phyloP scores from a whole-genome alignment of 2,888 invertebrate species.

The Xanthorhoe spadicearia region DNA sequence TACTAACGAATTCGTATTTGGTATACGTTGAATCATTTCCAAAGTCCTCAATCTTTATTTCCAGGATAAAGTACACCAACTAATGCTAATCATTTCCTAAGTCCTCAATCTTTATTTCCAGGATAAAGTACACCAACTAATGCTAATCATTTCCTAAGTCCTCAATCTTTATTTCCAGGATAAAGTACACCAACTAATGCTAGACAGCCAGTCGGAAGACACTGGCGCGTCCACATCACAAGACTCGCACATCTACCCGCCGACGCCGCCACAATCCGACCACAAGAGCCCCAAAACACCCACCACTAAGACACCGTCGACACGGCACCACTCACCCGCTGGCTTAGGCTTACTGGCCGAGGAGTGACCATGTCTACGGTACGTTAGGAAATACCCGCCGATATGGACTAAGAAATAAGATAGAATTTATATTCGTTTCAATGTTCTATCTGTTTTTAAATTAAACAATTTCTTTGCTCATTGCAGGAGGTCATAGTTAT shows the following conservation, averaged over 20 bases:
- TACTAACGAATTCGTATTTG: too few species aligned
- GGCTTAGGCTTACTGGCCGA: conserved; percentile 48
- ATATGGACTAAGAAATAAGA: conserved; percentile 31
- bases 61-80: conserved; percentile 74
- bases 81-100: conserved; percentile 49
- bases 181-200: conserved; percentile 67
- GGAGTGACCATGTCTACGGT: conserved; percentile 38
- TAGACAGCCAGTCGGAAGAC: conserved; percentile 59
- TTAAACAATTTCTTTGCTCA: neutral
- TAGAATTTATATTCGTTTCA: conserved; percentile 16
- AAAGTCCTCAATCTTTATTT: conserved; percentile 1
- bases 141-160: conserved; percentile 43
- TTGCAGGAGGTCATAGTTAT: neutral
- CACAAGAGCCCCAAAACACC: conserved; percentile 77
- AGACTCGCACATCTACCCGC: conserved; percentile 68
- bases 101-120: conserved; percentile 42
- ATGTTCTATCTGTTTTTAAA: conserved; percentile 10
- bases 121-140: conserved; percentile 72
- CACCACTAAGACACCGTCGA: conserved; percentile 68
- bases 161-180: conserved; percentile 56
- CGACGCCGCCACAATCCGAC: conserved; percentile 77
- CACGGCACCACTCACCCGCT: conserved; percentile 50
- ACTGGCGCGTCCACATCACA: conserved; percentile 54
- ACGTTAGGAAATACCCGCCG: conserved; percentile 25
- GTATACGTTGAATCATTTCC: too few species aligned